Conservation (phyloP, 2,113 vertebrate genomes). For the Bufo gargarizans region DNA sequence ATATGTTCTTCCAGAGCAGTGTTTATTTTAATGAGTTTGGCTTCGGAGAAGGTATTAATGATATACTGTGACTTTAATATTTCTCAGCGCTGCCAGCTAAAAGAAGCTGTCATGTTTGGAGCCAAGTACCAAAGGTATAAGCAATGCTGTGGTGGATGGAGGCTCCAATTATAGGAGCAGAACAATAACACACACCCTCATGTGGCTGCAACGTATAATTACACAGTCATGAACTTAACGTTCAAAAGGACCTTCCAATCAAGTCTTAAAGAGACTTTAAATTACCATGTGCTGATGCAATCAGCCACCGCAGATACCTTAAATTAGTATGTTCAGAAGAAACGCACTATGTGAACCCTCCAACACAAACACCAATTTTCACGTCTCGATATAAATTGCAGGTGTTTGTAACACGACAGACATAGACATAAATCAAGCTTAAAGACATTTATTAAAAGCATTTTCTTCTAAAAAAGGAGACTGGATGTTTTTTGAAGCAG, state of each 20-base stretch:
- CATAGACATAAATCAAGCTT: not conserved
- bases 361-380: constrained; percentile 50
- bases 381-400: constrained; percentile 38
- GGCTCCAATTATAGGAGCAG: constrained; percentile 62
- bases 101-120: constrained; percentile 49
- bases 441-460: not conserved
- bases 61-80: constrained; percentile 53
- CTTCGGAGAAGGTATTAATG: constrained; percentile 51
- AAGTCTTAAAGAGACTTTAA: constrained; percentile 35
- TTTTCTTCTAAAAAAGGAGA: not conserved
- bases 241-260: constrained; percentile 56
- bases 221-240: constrained; percentile 63
- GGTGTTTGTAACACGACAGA: constrained; percentile 11
- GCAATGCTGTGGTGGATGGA: constrained; percentile 31
- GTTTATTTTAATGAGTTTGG: constrained; percentile 54
- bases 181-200: constrained; percentile 72
- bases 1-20: constrained; percentile 37
- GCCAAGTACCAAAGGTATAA: constrained; percentile 54
- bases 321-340: constrained; percentile 47
- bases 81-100: constrained; percentile 45
- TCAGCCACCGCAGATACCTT: constrained; percentile 36
- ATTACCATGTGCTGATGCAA: constrained; percentile 43
- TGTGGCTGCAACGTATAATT: constrained; percentile 71
- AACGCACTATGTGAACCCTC: constrained; percentile 28
- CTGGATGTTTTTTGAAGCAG: not conserved